Evolutionary conservation across 2,113 vertebrate genomes (phyloP), one percentile per base, ranked within the genome.

Genomic region (Brachyistius frenatus): DNA sequence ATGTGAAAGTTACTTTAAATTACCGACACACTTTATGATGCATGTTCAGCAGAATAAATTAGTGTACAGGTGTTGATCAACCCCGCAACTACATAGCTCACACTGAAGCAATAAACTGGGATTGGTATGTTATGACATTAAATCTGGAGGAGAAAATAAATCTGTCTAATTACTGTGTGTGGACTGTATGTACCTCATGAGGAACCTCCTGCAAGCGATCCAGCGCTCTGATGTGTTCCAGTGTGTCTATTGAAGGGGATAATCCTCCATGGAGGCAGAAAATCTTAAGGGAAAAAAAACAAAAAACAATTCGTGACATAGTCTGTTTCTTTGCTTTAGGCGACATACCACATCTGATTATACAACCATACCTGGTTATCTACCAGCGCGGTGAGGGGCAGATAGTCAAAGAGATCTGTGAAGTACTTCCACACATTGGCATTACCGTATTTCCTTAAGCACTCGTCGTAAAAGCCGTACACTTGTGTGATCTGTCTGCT

Each of bases 371-470:
- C 98, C 97, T 99, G 98, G 78, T 98, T 97, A 92, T 99, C 97
- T 88, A 99, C 98, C 90, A 99, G 94, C 23, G 97, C 98, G 84
- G 98, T 99, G 66, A 99, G 95, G 69, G 98, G 98, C 91, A 99
- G 95, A 74, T 95, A 94, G 81, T 95, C 94, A 60, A 95, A 95
- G 31, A 95, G 86, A 72, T 95, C 94, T 56, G 98, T 99, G 66
- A 99, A 99, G 83, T 99, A 98, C 92, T 99, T 99, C 97, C 98
- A 99, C 78, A 99, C 98, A 41, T 99, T 99, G 71, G 97, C 97
- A 80, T 99, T 99, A 88, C 97, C 97, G 0, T 99, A 99, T 94
- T 99, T 99, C 90, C 97, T 97, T 94, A 98, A 94, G 92, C 98
- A 99, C 85, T 94, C 94, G 10, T 95, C 94, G 23, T 95, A 95